Evolutionary conservation across 2,797 vertebrate species (phyloP).

Genomic region (Eutrigla gurnardus): DNA sequence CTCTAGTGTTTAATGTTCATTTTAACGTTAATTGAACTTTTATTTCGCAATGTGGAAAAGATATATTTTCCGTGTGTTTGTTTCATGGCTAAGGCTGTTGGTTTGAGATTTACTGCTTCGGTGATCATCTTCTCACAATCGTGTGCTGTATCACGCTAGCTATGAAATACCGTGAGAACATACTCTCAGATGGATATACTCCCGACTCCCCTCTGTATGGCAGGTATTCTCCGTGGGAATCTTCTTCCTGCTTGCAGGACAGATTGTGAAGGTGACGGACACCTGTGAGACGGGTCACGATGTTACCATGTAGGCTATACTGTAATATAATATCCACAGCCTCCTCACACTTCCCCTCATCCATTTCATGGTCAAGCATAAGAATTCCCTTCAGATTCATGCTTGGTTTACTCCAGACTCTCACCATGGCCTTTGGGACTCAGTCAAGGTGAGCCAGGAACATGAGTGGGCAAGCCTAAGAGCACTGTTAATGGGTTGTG

Average conservation of each 20-base stretch:
- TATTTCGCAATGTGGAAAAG: too few relatives aligned
- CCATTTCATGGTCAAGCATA: conserved; percentile 86
- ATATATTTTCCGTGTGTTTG: too few relatives aligned
- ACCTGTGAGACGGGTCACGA: conserved; percentile 84
- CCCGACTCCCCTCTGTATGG: not conserved
- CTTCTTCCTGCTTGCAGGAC: conserved; percentile 87
- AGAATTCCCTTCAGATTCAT: conserved; percentile 88
- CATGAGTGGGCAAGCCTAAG: too few relatives aligned
- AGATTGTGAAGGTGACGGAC: conserved; percentile 88
- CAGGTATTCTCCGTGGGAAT: conserved; percentile 86
- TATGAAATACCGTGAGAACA: not conserved
- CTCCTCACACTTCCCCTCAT: conserved; percentile 86
- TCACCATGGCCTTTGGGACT: conserved; percentile 89
- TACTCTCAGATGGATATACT: not conserved
- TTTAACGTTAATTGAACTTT: too few relatives aligned
- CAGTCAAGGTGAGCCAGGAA: conserved; percentile 77
- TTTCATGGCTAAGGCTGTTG: too few relatives aligned
- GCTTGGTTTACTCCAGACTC: conserved; percentile 85
- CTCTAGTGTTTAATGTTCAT: not conserved
- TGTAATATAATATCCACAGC: conserved; percentile 82
- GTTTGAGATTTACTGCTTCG: too few relatives aligned
- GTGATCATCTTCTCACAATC: too few relatives aligned
- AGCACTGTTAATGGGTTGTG: too few relatives aligned
- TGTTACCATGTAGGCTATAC: conserved; percentile 72
- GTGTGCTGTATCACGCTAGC: not conserved